A percentile compares a stretch with the other conserved stretches of the same genome.
phyloP scores from a whole-genome alignment of 2,888 invertebrate species.

The Pedicia rivosa region DNA sequence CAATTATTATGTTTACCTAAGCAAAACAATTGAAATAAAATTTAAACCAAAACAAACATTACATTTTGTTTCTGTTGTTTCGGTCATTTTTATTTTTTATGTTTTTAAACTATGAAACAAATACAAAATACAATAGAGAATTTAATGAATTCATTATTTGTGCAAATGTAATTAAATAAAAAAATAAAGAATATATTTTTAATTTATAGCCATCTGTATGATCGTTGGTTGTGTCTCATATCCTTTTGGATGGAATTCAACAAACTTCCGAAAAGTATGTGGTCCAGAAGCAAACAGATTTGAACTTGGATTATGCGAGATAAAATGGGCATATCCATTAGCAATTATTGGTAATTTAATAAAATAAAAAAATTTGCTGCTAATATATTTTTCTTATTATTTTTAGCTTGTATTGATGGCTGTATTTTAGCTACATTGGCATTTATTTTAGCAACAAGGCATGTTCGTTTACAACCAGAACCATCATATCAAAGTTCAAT shows the following conservation, averaged over 20 bases:
- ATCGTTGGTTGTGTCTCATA: constrained; percentile 75
- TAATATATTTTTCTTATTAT: constrained; percentile 21
- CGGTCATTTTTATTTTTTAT: too few species aligned
- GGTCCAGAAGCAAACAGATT: constrained; percentile 67
- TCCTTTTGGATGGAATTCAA: constrained; percentile 83
- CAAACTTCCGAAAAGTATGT: constrained; percentile 69
- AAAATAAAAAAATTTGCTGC: background rate
- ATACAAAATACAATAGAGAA: too few species aligned
- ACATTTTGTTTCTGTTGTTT: too few species aligned
- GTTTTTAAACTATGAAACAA: too few species aligned
- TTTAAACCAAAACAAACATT: too few species aligned
- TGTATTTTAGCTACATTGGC: constrained; percentile 75
- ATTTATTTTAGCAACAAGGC: constrained; percentile 81
- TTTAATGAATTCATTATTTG: too few species aligned
- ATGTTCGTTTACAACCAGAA: constrained; percentile 71
- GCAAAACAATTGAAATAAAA: too few species aligned
- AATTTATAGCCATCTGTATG: constrained; percentile 63
- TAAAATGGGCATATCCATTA: constrained; percentile 87
- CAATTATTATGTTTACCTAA: too few species aligned
- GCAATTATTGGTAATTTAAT: constrained; percentile 53
- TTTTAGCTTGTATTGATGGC: constrained; percentile 55
- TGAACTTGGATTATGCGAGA: constrained; percentile 65
- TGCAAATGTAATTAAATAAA: too few species aligned
- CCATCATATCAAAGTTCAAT: constrained; percentile 54
- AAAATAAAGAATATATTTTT: background rate